phyloP scores from a whole-genome alignment of 2,888 invertebrate genomes.

The Watsonalla cultraria region DNA sequence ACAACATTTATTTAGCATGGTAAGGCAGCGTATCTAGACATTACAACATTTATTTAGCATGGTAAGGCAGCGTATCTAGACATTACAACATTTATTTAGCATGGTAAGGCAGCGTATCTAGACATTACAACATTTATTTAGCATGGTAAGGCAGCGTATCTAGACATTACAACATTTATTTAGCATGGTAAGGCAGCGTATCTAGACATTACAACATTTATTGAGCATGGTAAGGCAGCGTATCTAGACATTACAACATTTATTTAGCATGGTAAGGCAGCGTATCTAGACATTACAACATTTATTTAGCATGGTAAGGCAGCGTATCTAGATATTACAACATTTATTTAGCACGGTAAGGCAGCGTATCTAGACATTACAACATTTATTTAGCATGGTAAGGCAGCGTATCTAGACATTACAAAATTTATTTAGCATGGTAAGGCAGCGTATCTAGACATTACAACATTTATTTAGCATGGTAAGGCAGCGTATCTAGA shows the following conservation, averaged over 20 bases:
- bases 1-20: background rate
- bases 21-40: slow-evolving; percentile 85
- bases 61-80: slow-evolving; percentile 88
- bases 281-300: slow-evolving; percentile 79
- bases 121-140: background rate
- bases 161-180: slow-evolving; percentile 37
- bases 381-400: background rate
- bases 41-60: background rate
- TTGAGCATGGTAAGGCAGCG: no score
- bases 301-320: no score
- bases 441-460: slow-evolving; percentile 85
- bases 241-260: slow-evolving; percentile 77
- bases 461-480: background rate
- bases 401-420: slow-evolving; percentile 83
- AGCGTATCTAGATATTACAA: slow-evolving; percentile 81
- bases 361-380: slow-evolving; percentile 82
- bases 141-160: no score
- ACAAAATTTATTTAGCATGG: background rate
- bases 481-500: slow-evolving; percentile 88
- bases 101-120: no score
- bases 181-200: no score
- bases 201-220: slow-evolving; percentile 61
- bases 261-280: no score
- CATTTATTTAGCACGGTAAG: background rate
- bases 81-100: slow-evolving; percentile 1